Evolutionary conservation across 2,888 invertebrate genomes (phyloP).

Genomic region (Mimas tiliae): DNA sequence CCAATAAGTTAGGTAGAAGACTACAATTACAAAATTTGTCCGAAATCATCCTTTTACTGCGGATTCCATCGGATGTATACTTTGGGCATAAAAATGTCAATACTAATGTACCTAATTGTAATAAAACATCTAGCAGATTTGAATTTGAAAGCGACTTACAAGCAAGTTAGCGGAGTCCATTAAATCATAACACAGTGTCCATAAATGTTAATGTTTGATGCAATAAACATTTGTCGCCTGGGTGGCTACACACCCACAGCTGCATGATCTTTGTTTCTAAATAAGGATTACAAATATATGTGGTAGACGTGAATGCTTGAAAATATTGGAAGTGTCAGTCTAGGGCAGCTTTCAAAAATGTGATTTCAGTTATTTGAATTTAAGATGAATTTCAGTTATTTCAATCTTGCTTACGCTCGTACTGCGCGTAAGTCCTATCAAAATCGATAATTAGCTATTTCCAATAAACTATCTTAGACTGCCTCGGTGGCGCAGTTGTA

Average conservation of each 20-base stretch:
- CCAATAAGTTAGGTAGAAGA: too few relatives aligned
- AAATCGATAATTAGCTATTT: too few relatives aligned
- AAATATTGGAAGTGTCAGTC: too few relatives aligned
- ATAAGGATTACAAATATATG: not conserved
- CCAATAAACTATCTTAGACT: too few relatives aligned
- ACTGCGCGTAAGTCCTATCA: too few relatives aligned
- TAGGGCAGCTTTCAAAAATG: not conserved
- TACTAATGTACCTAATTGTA: not conserved
- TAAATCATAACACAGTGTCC: conserved; percentile 21
- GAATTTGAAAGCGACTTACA: conserved; percentile 3
- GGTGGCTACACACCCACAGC: conserved; percentile 12
- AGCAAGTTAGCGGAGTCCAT: conserved; percentile 10
- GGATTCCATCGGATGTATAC: not conserved
- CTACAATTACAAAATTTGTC: too few relatives aligned
- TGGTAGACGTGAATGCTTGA: too few relatives aligned
- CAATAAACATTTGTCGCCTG: conserved; percentile 21
- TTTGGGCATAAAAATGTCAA: not conserved
- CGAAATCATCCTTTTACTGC: too few relatives aligned
- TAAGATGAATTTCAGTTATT: too few relatives aligned
- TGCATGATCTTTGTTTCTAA: conserved; percentile 15
- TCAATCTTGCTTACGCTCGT: too few relatives aligned
- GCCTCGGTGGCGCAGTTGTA: too few relatives aligned
- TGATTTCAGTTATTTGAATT: not conserved
- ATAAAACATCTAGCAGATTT: conserved; percentile 2
- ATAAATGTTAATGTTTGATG: conserved; percentile 21